Evolutionary conservation across 2,113 vertebrate species (phyloP).

Genomic region (Cyphomyrus discorhynchus): DNA sequence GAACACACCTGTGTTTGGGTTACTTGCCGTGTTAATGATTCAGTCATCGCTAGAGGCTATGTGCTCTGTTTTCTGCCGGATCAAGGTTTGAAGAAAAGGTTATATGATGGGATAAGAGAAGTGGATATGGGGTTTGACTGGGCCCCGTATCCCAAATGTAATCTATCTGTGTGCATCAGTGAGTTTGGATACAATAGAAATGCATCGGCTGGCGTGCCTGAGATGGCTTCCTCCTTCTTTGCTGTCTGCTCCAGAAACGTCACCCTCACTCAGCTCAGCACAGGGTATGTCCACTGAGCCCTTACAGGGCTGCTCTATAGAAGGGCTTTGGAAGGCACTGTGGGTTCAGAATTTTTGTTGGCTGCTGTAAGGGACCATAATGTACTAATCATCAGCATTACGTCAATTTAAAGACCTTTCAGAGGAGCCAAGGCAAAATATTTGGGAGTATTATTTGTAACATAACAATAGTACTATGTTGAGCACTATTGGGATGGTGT

Average conservation of each 20-base stretch:
- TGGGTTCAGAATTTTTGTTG: background rate
- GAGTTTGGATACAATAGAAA: conserved; percentile 24
- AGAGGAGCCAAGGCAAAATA: background rate
- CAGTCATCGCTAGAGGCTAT: background rate
- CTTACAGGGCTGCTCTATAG: background rate
- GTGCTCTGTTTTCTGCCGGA: background rate
- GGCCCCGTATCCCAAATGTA: conserved; percentile 13
- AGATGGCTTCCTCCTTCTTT: conserved; percentile 34
- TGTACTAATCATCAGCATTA: background rate
- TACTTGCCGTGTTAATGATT: background rate
- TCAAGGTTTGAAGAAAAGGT: background rate
- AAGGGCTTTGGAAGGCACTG: background rate
- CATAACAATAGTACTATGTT: background rate
- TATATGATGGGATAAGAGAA: background rate
- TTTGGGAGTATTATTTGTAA: background rate
- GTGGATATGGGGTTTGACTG: background rate
- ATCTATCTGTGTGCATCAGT: conserved; percentile 37
- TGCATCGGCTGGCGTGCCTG: conserved; percentile 32
- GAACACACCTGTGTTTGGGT: background rate
- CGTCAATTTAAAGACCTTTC: background rate
- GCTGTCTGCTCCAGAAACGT: conserved; percentile 43
- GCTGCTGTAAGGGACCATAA: background rate
- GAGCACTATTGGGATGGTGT: background rate
- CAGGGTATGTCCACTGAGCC: conserved; percentile 1
- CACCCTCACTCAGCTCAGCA: conserved; percentile 30